Conservation (phyloP, 2,888 invertebrate species). For the Dorcus parallelipipedus region DNA sequence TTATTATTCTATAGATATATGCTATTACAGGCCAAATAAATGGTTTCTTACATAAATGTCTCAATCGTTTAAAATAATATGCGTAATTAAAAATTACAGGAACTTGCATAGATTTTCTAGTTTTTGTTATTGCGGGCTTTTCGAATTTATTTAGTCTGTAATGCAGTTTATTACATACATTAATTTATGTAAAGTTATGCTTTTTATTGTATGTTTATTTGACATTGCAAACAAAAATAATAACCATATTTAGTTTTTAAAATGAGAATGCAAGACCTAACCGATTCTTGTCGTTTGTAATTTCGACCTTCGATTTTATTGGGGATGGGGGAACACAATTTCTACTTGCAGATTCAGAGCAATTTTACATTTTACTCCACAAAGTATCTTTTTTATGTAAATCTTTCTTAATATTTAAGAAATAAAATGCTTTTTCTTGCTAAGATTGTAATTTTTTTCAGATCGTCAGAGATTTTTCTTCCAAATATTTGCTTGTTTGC, state of each 20-base stretch:
- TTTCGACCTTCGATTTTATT: constrained; percentile 6
- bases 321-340: constrained; percentile 13
- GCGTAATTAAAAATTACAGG: not conserved
- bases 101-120: constrained; percentile 1
- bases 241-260: constrained; percentile 9
- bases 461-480: constrained; percentile 1
- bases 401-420: constrained; percentile 39
- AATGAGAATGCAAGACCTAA: not conserved
- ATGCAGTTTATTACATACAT: constrained; percentile 12
- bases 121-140: not conserved
- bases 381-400: constrained; percentile 40
- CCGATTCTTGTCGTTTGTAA: constrained; percentile 11
- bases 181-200: constrained; percentile 18
- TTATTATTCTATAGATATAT: constrained; percentile 9
- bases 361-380: constrained; percentile 30
- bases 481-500: constrained; percentile 1
- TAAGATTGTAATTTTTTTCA: constrained; percentile 21
- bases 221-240: constrained; percentile 10
- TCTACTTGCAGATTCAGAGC: constrained; percentile 14
- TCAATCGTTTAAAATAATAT: not conserved
- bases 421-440: constrained; percentile 43
- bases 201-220: constrained; percentile 17
- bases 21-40: constrained; percentile 19
- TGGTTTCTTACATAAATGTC: constrained; percentile 1
- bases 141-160: constrained; percentile 13